These are phyloP conservation scores for Camponotus fellah DNA, from an alignment of 2,888 invertebrate genomes.

Conservation along the genomic window DNA sequence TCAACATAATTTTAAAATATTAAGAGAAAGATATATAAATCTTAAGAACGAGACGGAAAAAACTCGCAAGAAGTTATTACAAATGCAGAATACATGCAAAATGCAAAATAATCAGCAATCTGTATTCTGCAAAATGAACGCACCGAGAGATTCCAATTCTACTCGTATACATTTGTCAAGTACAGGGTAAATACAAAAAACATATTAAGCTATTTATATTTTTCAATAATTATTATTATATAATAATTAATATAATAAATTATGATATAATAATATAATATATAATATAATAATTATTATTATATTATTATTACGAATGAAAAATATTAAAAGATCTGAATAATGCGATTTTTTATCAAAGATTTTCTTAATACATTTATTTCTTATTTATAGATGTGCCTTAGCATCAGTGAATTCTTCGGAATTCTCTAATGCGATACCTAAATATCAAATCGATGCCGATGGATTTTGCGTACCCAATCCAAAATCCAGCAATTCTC, in stretches of 20 bases:
- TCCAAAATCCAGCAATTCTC: background rate
- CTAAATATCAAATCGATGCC: background rate
- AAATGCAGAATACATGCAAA: background rate
- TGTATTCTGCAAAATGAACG: background rate
- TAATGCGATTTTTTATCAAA: background rate
- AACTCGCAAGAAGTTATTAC: constrained; percentile 35
- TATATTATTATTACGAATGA: constrained; percentile 9
- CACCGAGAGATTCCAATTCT: constrained; percentile 3
- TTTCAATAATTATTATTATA: too few relatives aligned
- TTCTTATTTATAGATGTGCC: background rate
- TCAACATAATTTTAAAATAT: constrained; percentile 14
- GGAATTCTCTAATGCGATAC: background rate
- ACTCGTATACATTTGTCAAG: background rate
- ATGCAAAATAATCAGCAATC: background rate
- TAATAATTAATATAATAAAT: too few relatives aligned
- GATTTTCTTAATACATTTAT: too few relatives aligned
- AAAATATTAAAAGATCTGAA: background rate
- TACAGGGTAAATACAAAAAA: constrained; percentile 4
- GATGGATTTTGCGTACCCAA: constrained; percentile 52
- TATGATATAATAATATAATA: too few relatives aligned
- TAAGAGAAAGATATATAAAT: constrained; percentile 46
- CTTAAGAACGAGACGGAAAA: constrained; percentile 31
- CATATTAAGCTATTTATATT: background rate
- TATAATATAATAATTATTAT: background rate
- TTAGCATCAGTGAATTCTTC: background rate